Evolutionary conservation across 2,113 vertebrate genomes (phyloP), one percentile per base, ranked within the genome.

Genomic region (Hepsetus odoe): DNA sequence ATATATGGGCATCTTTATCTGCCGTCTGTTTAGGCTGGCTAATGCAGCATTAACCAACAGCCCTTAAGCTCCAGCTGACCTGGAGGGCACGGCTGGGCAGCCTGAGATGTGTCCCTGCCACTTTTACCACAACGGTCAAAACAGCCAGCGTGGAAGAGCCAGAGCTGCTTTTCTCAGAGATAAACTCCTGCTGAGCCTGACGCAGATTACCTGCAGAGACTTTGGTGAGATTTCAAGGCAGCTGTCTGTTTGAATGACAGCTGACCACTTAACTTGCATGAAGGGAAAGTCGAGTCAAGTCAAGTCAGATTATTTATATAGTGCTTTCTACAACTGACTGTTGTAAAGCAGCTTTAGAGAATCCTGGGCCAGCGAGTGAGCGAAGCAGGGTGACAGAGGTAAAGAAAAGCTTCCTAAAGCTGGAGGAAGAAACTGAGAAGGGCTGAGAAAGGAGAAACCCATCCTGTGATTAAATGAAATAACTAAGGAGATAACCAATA

Each of bases 11-110:
- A 49, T 49, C 46, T 20, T 49, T 12, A 49, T 49, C 46, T 20
- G 46, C 46, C 46, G 18, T 20, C 46, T 49, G 46, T 18, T 49
- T 20, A 49, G 46, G 46, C 46, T 10, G 10, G 35, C 70, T 78
- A 72, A 76, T 76, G 72, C 72, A 74, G 64, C 49, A 55, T 59
- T 53, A 71, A 53, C 26, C 14, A 38, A 35, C 61, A 20, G 18
- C 20, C 46, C 12, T 49, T 5, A 49, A 14, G 46, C 16, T 18
- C 46, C 18, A 20, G 18, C 20, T 5, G 46, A 49, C 46, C 46
- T 49, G 46, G 46, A 49, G 46, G 46, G 46, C 18, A 20, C 5
- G 46, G 18, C 6, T 46, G 13, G 44, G 14, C 46, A 49, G 46
- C 46, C 6, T 49, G 46, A 49, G 38, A 64, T 2, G 42, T 51